Conservation (phyloP, 2,888 invertebrate genomes). For the Catocala fraxini region DNA sequence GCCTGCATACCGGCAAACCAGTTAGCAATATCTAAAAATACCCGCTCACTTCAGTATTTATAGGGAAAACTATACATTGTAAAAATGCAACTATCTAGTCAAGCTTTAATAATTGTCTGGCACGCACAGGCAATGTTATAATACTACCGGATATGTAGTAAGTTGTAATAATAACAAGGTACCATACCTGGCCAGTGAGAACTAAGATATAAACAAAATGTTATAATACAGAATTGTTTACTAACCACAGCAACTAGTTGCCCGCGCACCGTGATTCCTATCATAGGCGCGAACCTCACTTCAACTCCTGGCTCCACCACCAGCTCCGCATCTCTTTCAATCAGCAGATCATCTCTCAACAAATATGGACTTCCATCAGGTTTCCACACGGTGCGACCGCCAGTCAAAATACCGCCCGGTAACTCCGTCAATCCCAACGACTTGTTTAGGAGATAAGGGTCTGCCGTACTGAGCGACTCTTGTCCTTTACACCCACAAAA, state of each 20-base stretch:
- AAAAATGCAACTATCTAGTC: slow-evolving; percentile 21
- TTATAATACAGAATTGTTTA: slow-evolving; percentile 40
- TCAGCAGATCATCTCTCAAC: slow-evolving; percentile 92
- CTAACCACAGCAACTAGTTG: slow-evolving; percentile 96
- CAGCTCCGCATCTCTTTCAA: slow-evolving; percentile 93
- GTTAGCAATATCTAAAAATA: slow-evolving; percentile 20
- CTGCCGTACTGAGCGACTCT: slow-evolving; percentile 67
- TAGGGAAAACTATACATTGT: slow-evolving; percentile 6
- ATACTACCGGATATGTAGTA: slow-evolving; percentile 1
- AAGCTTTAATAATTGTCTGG: slow-evolving; percentile 20
- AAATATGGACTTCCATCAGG: slow-evolving; percentile 91
- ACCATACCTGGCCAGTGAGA: neutral
- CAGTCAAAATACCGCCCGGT: slow-evolving; percentile 88
- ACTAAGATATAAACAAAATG: too few species aligned
- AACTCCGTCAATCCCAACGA: slow-evolving; percentile 86
- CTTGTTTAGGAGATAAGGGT: slow-evolving; percentile 81
- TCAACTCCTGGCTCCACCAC: slow-evolving; percentile 96
- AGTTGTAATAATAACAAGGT: slow-evolving; percentile 12
- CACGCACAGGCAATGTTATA: slow-evolving; percentile 27
- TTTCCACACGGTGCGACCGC: slow-evolving; percentile 86
- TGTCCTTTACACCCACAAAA: slow-evolving; percentile 73
- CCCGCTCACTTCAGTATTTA: slow-evolving; percentile 2
- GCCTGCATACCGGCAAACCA: slow-evolving; percentile 16
- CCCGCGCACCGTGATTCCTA: slow-evolving; percentile 97
- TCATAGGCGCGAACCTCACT: slow-evolving; percentile 96